Conservation (phyloP, 1,140 invertebrate species). For the Zaprionus capensis region DNA sequence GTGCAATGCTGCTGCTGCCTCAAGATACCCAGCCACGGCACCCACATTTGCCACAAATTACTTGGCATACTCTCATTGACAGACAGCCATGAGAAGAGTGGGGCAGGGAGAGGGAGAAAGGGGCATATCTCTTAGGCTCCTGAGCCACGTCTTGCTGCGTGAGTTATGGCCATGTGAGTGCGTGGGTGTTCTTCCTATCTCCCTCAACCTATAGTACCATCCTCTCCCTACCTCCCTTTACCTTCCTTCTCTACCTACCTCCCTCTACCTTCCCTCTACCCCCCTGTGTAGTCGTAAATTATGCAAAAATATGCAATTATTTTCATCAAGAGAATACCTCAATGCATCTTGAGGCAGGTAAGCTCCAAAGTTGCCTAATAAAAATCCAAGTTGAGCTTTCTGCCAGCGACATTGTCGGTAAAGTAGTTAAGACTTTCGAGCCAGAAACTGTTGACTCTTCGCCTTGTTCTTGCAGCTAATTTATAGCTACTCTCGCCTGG, state of each 20-base stretch:
- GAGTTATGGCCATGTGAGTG: conserved; percentile 30
- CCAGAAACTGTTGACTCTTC: not conserved
- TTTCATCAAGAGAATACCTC: conserved; percentile 66
- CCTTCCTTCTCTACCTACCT: not conserved
- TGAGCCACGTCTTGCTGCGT: conserved; percentile 31
- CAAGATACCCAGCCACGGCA: conserved; percentile 27
- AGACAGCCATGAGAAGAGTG: not conserved
- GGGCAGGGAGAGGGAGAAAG: not conserved
- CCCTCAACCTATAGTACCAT: no score
- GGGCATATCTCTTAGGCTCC: conserved; percentile 27
- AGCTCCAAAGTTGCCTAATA: conserved; percentile 32
- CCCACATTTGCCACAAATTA: conserved; percentile 80
- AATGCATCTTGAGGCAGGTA: not conserved
- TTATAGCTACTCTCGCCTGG: conserved; percentile 13
- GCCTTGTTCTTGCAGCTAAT: conserved; percentile 28
- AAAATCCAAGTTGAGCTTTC: conserved; percentile 34
- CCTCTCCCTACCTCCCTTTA: no score
- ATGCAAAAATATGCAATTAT: conserved; percentile 78
- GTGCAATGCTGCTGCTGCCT: not conserved
- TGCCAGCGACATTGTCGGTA: not conserved
- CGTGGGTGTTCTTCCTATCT: conserved; percentile 11
- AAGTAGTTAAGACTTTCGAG: conserved; percentile 1
- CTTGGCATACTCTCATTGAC: conserved; percentile 46
- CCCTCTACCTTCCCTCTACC: not conserved
- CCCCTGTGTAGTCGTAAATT: conserved; percentile 61